A percentile compares a stretch with the other conserved stretches of the same genome.
phyloP scores from a whole-genome alignment of 2,113 vertebrate genomes.

The Nibea albiflora region DNA sequence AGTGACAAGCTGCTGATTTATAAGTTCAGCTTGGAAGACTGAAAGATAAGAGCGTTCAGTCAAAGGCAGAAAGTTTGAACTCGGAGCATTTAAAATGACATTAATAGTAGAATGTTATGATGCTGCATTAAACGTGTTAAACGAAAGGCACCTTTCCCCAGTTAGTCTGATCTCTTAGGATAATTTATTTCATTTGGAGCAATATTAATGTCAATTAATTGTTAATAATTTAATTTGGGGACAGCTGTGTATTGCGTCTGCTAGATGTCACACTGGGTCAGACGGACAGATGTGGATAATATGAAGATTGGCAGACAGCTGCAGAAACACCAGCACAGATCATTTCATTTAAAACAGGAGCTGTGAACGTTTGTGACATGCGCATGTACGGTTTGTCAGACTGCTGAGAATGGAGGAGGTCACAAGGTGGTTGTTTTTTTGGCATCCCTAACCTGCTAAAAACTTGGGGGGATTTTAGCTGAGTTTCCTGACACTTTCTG shows the following conservation, averaged over 20 bases:
- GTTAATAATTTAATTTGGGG: background rate
- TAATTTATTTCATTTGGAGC: background rate
- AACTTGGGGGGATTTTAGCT: conserved; percentile 49
- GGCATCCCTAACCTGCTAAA: conserved; percentile 44
- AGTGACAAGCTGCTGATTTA: background rate
- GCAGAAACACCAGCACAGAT: background rate
- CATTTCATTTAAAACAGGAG: background rate
- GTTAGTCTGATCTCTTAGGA: background rate
- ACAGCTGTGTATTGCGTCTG: background rate
- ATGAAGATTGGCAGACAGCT: background rate
- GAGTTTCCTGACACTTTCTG: conserved; percentile 66
- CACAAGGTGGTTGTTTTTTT: conserved; percentile 15
- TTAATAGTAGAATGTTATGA: too few relatives aligned
- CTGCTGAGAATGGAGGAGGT: background rate
- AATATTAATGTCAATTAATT: background rate
- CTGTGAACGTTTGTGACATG: background rate
- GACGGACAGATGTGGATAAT: background rate
- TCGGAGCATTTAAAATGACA: background rate
- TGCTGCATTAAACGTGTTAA: background rate
- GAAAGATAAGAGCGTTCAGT: background rate
- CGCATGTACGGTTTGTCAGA: background rate
- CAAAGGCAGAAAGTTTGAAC: background rate
- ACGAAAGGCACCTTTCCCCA: background rate
- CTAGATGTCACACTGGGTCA: background rate
- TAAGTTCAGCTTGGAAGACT: background rate